Evolutionary conservation across 2,797 vertebrate species (phyloP).

Genomic region (Zenarchopterus dispar): DNA sequence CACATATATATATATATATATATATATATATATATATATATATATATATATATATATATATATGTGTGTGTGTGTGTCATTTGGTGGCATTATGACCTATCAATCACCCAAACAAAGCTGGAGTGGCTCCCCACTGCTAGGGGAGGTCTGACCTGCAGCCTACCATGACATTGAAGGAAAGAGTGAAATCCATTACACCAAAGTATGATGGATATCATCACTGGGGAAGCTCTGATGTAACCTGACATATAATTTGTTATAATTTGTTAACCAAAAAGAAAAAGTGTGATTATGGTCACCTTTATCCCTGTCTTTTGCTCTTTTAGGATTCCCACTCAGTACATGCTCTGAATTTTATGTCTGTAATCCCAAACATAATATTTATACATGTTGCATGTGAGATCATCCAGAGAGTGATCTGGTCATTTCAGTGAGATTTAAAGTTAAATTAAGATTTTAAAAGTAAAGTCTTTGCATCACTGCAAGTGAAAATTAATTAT

Average conservation of each 20-base stretch:
- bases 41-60: too few relatives aligned
- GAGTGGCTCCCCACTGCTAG: constrained; percentile 63
- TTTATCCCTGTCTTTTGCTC: constrained; percentile 57
- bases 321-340: too few relatives aligned
- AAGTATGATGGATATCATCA: constrained; percentile 83
- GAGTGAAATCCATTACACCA: constrained; percentile 84
- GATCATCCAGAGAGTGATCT: background rate
- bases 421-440: background rate
- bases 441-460: background rate
- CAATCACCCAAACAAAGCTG: constrained; percentile 78
- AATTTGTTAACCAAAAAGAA: constrained; percentile 68
- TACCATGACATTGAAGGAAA: constrained; percentile 82
- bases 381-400: constrained; percentile 4
- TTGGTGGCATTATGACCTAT: constrained; percentile 79
- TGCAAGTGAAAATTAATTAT: background rate
- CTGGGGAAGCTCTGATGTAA: constrained; percentile 75
- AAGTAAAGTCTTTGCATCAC: too few relatives aligned
- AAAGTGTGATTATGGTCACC: constrained; percentile 60
- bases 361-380: too few relatives aligned
- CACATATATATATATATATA: too few relatives aligned
- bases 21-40: too few relatives aligned
- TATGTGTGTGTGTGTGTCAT: constrained; percentile 31
- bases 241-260: constrained; percentile 84
- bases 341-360: too few relatives aligned
- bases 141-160: constrained; percentile 82